These are phyloP conservation scores for Drosophila tani DNA, from an alignment of 1,140 invertebrate genomes.

Conservation along the genomic window DNA sequence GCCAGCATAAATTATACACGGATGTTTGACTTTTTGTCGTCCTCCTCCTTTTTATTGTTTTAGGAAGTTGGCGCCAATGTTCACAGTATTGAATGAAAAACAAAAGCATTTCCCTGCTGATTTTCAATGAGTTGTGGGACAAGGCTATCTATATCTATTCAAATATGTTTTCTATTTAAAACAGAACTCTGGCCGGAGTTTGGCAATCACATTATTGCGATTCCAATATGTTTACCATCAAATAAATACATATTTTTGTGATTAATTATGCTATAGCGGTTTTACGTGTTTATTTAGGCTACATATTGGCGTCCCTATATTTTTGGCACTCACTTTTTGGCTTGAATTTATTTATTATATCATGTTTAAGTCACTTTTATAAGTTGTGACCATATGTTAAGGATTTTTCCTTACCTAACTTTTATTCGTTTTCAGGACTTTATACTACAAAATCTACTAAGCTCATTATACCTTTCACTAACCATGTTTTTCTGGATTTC, in stretches of 20 bases:
- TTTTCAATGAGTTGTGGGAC: constrained; percentile 3
- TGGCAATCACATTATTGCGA: constrained; percentile 28
- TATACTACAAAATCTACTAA: no score
- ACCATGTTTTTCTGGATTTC: not conserved
- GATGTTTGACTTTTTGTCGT: constrained; percentile 35
- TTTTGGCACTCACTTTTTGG: not conserved
- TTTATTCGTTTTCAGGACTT: no score
- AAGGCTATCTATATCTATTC: constrained; percentile 21
- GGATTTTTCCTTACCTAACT: no score
- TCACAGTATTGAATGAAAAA: constrained; percentile 28
- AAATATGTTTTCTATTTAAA: constrained; percentile 21
- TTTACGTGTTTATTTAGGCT: not conserved
- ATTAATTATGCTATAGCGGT: constrained; percentile 6
- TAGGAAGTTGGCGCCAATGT: constrained; percentile 26
- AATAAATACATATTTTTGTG: not conserved
- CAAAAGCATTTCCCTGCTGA: constrained; percentile 16
- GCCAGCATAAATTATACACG: constrained; percentile 55
- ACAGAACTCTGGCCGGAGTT: not conserved
- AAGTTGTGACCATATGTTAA: no score
- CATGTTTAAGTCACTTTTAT: no score
- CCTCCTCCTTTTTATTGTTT: constrained; percentile 23
- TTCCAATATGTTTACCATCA: constrained; percentile 10
- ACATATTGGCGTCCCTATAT: not conserved
- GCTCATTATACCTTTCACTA: no score
- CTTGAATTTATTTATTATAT: not conserved